These are phyloP conservation scores for Alloplasta piceator DNA, from an alignment of 2,888 invertebrate genomes.

Conservation along the genomic window DNA sequence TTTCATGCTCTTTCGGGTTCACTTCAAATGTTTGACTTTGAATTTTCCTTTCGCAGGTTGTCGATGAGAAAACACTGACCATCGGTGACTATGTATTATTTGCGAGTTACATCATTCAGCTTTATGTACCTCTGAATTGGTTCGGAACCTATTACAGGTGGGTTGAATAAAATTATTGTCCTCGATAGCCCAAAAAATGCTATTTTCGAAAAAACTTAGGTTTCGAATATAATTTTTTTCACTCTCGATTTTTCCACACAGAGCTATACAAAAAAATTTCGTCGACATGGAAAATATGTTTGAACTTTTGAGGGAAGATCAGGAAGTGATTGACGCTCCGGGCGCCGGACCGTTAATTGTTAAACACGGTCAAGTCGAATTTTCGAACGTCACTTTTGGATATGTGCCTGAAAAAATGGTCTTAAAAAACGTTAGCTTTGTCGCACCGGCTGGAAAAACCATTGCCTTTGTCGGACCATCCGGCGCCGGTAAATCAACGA, in stretches of 20 bases:
- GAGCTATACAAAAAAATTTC: conserved; percentile 98
- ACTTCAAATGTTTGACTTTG: not conserved
- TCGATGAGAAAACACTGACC: conserved; percentile 88
- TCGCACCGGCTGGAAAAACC: conserved; percentile 93
- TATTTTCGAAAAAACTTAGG: too few species aligned
- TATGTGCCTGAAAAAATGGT: conserved; percentile 92
- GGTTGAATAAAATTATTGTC: too few species aligned
- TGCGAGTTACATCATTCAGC: conserved; percentile 96
- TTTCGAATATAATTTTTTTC: too few species aligned
- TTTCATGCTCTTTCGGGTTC: too few species aligned
- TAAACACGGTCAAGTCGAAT: conserved; percentile 91
- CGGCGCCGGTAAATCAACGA: conserved; percentile 97
- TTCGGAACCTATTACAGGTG: conserved; percentile 99
- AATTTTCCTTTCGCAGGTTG: conserved; percentile 78
- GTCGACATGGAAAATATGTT: conserved; percentile 99
- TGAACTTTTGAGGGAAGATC: conserved; percentile 93
- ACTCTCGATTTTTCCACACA: conserved; percentile 76
- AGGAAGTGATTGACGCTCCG: conserved; percentile 93
- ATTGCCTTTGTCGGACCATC: conserved; percentile 95
- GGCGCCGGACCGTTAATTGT: conserved; percentile 90
- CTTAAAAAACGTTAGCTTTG: conserved; percentile 91
- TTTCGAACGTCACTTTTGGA: conserved; percentile 94
- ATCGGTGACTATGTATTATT: conserved; percentile 99
- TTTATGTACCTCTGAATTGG: conserved; percentile 98
- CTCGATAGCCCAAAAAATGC: too few species aligned